A percentile compares a stretch with the other conserved stretches of the same genome.
These are phyloP conservation scores for Maccullochella peelii DNA, from an alignment of 2,113 vertebrate species.

Conservation along the genomic window DNA sequence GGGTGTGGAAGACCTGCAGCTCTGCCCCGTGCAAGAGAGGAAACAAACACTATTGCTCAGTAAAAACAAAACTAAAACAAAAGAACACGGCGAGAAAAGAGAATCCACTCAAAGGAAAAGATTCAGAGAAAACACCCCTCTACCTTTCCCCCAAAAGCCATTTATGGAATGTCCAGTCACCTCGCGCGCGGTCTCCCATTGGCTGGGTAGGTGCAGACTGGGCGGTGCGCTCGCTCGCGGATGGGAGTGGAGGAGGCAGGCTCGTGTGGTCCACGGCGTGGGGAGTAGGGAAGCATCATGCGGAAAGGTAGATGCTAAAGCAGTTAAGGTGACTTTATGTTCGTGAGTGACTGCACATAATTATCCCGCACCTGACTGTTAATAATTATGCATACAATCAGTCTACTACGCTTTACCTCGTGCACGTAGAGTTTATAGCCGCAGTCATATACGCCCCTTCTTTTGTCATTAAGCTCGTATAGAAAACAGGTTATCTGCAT, in stretches of 20 bases:
- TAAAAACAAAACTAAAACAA: slow-evolving; percentile 65
- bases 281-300: neutral
- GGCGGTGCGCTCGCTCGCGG: slow-evolving; percentile 67
- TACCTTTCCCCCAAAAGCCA: slow-evolving; percentile 84
- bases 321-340: slow-evolving; percentile 18
- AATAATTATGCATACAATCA: neutral
- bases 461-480: slow-evolving; percentile 1
- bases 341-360: neutral
- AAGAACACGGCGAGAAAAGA: slow-evolving; percentile 72
- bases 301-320: neutral
- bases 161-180: slow-evolving; percentile 90
- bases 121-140: slow-evolving; percentile 73
- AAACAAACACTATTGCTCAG: neutral
- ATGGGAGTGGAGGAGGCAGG: slow-evolving; percentile 59
- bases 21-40: neutral
- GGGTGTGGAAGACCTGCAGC: slow-evolving; percentile 29
- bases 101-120: slow-evolving; percentile 27
- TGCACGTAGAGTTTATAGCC: neutral
- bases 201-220: slow-evolving; percentile 80
- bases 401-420: neutral
- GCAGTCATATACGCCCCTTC: neutral
- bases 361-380: neutral
- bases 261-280: slow-evolving; percentile 27
- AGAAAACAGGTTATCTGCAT: slow-evolving; percentile 9
- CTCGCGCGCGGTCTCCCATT: slow-evolving; percentile 87